Conservation (phyloP, 2,113 vertebrate species). For the Eublepharis macularius region DNA sequence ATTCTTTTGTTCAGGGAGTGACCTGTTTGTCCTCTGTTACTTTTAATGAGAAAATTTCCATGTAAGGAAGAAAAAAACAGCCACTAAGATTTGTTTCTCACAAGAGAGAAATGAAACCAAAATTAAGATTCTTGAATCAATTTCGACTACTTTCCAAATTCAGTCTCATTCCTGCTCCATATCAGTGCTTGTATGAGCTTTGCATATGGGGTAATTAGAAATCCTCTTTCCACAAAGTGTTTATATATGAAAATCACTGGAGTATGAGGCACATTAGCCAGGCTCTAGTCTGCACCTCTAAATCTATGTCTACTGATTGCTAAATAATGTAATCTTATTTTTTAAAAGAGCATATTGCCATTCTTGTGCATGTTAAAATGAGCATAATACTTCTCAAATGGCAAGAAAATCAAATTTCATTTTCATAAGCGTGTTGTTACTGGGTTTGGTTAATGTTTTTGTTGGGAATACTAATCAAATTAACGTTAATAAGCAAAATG, state of each 20-base stretch:
- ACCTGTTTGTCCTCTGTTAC: too few species aligned
- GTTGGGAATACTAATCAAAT: conserved; percentile 30
- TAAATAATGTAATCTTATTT: background rate
- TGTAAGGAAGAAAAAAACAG: too few species aligned
- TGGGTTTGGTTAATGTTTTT: conserved; percentile 15
- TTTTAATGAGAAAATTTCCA: too few species aligned
- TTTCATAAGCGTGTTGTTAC: conserved; percentile 23
- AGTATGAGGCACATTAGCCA: background rate
- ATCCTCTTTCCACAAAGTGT: background rate
- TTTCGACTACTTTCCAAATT: too few species aligned
- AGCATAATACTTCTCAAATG: background rate
- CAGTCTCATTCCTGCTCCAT: background rate
- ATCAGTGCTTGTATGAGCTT: background rate
- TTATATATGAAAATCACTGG: background rate
- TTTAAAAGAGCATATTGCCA: background rate
- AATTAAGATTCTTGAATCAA: too few species aligned
- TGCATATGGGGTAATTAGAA: background rate
- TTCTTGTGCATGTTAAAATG: background rate
- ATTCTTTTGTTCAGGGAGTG: too few species aligned
- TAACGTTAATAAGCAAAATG: conserved; percentile 3
- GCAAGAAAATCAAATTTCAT: conserved; percentile 4
- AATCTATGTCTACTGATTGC: background rate
- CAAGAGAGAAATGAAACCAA: too few species aligned
- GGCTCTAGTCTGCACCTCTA: too few species aligned
- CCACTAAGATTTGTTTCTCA: too few species aligned